Conservation (phyloP, 1,140 invertebrate species). For the Chymomyza costata region DNA sequence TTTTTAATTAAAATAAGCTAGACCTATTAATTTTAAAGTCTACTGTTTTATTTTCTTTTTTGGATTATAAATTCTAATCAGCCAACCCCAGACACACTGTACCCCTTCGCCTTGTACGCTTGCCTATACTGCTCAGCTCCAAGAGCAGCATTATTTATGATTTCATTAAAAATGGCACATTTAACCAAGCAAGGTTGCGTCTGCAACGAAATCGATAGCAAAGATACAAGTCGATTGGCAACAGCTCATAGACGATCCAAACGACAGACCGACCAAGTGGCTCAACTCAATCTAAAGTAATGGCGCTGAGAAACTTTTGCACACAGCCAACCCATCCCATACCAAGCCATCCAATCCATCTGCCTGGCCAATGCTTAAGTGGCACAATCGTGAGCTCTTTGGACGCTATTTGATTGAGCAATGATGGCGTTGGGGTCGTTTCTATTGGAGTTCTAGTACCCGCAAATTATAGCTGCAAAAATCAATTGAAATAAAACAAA, state of each 20-base stretch:
- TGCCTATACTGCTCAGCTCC: constrained; percentile 15
- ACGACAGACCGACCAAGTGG: constrained; percentile 7
- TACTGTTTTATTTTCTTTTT: too few species aligned
- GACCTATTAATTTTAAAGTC: too few species aligned
- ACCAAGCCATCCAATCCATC: constrained; percentile 39
- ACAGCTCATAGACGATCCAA: constrained; percentile 19
- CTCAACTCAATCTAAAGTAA: not conserved
- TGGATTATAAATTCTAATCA: too few species aligned
- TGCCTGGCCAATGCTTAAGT: constrained; percentile 57
- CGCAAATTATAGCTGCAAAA: constrained; percentile 4
- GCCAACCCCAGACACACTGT: too few species aligned
- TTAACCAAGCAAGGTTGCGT: constrained; percentile 51
- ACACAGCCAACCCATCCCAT: constrained; percentile 19
- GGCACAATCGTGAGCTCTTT: constrained; percentile 62
- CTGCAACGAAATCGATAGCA: constrained; percentile 1
- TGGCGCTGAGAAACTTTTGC: not conserved
- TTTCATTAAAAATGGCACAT: constrained; percentile 68
- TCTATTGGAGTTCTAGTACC: constrained; percentile 29
- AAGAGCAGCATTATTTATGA: constrained; percentile 63
- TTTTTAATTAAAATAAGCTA: too few species aligned
- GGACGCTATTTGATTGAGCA: constrained; percentile 69
- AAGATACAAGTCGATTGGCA: constrained; percentile 42
- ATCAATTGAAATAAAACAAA: constrained; percentile 39
- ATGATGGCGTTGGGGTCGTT: constrained; percentile 40
- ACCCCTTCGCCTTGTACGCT: too few species aligned